Conservation (phyloP, 2,113 vertebrate genomes). For the Athene noctua region DNA sequence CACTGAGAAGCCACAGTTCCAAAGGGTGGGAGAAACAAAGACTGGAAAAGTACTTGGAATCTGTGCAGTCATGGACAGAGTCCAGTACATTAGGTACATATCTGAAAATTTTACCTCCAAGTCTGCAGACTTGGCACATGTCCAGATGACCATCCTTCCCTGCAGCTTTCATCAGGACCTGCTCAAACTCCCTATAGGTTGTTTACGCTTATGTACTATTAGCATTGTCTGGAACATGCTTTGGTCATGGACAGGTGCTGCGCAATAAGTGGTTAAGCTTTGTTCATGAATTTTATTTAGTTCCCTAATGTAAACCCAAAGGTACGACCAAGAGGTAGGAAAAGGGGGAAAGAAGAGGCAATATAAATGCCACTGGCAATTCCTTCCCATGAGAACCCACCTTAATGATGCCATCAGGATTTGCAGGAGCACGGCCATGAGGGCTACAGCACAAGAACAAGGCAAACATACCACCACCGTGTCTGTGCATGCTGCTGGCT, state of each 20-base stretch:
- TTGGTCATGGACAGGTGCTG: not conserved
- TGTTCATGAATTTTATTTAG: not conserved
- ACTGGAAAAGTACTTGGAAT: not conserved
- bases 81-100: not conserved
- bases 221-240: not conserved
- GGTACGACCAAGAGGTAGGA: not conserved
- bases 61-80: not conserved
- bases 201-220: not conserved
- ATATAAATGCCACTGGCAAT: not conserved
- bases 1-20: not conserved
- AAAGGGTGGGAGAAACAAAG: not conserved
- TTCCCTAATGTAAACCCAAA: not conserved
- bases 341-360: not conserved
- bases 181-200: not conserved
- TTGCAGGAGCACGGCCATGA: not conserved
- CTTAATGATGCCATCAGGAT: not conserved
- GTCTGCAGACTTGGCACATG: not conserved
- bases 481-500: not conserved
- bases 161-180: not conserved
- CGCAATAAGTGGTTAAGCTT: not conserved
- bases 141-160: not conserved
- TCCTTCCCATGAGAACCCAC: not conserved
- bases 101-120: not conserved
- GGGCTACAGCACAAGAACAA: not conserved
- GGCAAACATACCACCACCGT: not conserved